Evolutionary conservation across 2,797 vertebrate genomes (phyloP), one percentile per base, ranked within the genome.

Genomic region (Neomorphus geoffroyi): DNA sequence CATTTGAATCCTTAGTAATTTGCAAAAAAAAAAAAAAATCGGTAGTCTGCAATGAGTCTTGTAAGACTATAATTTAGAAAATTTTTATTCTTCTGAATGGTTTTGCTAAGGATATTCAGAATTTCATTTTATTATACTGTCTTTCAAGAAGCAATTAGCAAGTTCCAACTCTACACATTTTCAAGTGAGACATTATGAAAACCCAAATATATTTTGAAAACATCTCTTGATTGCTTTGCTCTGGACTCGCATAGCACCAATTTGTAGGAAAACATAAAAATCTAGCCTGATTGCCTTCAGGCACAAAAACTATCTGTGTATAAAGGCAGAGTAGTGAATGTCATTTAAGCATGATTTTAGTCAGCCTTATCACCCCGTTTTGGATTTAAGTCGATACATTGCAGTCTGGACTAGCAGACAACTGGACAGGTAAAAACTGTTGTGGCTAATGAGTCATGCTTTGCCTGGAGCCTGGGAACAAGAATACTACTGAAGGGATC

Each of bases 1-100:
- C 94, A 87, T 97, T 93, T 96, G 75, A 26, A 5, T 96, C 94
- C 91, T 96, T 88, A 96, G 53, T 96, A 61, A 97, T 97, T 97
- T 94, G 62, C 70, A 92, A 95, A 95, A 73, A 39, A 88, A 93
- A 92, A 94, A 93, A 72, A 46, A 89, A 93, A 75, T 41, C 12
- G 5, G 7, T 92, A 80, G 81, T 94, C 93, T 97, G 24, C 18
- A 43, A 88, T 93, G 66, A 83, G 45, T 95, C 73, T 96, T 93
- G 26, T 74, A 91, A 90, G 70, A 70, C 57, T 90, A 77, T 23
- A 86, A 95, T 96, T 82, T 92, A 96, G 5, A 80, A 95, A 58
- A 48, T 15, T 30, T 65, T 56, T 43, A 46, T 75, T 80, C 16
- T 88, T 72, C 51, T 91, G n/a, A 57, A 61, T 4, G 61, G n/a